Percentiles rank a stretch among this genome's conserved stretches.
These are phyloP conservation scores for Caranx ignobilis DNA, from an alignment of 2,113 vertebrate genomes.

Conservation along the genomic window DNA sequence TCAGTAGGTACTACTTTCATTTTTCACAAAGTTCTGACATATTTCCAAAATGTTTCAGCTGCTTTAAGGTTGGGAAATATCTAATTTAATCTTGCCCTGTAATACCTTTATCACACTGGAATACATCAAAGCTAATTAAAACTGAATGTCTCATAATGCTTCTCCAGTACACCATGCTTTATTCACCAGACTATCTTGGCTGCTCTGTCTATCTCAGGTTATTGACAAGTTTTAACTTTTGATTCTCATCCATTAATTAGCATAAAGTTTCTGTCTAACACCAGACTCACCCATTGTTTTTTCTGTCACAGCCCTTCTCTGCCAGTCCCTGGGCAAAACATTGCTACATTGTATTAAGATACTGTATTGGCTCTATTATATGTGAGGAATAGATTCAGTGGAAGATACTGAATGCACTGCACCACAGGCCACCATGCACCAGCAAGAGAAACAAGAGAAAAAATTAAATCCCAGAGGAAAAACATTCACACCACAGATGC, in stretches of 20 bases:
- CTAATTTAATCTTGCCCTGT: constrained; percentile 4
- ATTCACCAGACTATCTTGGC: neutral
- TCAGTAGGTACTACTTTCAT: neutral
- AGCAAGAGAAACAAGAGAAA: constrained; percentile 15
- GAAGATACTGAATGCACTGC: constrained; percentile 6
- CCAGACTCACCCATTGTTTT: neutral
- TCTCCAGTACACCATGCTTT: neutral
- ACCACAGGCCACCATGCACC: constrained; percentile 22
- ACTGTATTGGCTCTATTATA: neutral
- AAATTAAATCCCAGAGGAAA: constrained; percentile 31
- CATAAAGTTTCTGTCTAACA: neutral
- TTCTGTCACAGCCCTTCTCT: constrained; percentile 11
- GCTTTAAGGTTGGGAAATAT: constrained; percentile 11
- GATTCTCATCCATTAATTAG: no score
- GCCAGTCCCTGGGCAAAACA: constrained; percentile 19
- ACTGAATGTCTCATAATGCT: neutral
- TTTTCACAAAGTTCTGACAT: constrained; percentile 14
- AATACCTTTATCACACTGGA: neutral
- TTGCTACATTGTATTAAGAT: constrained; percentile 8
- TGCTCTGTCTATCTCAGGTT: neutral
- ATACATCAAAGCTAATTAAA: neutral
- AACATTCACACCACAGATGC: constrained; percentile 45
- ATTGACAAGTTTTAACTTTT: neutral
- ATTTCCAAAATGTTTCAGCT: constrained; percentile 15
- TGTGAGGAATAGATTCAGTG: constrained; percentile 31